Percentiles rank a stretch among this genome's conserved stretches.
These are phyloP conservation scores for Cariama cristata DNA, from an alignment of 2,113 vertebrate genomes.

Conservation along the genomic window DNA sequence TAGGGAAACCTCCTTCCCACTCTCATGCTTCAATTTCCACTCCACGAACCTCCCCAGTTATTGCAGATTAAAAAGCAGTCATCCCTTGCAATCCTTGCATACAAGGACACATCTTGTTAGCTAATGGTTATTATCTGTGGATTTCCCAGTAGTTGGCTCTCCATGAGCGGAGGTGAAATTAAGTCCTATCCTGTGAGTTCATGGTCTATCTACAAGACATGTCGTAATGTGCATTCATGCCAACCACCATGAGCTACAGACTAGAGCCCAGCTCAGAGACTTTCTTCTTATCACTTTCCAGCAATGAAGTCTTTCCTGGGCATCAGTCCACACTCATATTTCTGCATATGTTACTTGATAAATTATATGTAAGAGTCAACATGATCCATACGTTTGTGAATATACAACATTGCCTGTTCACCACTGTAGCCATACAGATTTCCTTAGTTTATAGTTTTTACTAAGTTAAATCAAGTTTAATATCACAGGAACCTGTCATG, in stretches of 20 bases:
- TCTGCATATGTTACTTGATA: background rate
- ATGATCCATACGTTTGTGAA: background rate
- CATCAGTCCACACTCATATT: background rate
- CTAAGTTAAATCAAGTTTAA: constrained; percentile 1
- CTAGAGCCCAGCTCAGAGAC: background rate
- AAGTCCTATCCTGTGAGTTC: background rate
- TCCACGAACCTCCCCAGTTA: fast-evolving
- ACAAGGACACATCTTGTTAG: background rate
- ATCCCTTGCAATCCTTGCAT: background rate
- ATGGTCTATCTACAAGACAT: background rate
- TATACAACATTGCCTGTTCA: background rate
- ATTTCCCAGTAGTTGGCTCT: background rate
- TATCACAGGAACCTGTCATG: background rate
- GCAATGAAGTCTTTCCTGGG: background rate
- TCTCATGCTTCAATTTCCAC: background rate
- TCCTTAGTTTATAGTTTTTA: background rate
- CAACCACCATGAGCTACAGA: background rate
- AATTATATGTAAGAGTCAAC: background rate
- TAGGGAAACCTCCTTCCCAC: background rate
- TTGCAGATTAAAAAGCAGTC: background rate
- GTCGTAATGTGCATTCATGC: background rate
- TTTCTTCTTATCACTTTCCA: background rate
- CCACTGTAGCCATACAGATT: background rate
- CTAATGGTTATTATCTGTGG: background rate
- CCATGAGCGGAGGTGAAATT: background rate